Base-by-base conservation (phyloP, 2,888 invertebrate genomes). In the Agriopis marginaria region DNA sequence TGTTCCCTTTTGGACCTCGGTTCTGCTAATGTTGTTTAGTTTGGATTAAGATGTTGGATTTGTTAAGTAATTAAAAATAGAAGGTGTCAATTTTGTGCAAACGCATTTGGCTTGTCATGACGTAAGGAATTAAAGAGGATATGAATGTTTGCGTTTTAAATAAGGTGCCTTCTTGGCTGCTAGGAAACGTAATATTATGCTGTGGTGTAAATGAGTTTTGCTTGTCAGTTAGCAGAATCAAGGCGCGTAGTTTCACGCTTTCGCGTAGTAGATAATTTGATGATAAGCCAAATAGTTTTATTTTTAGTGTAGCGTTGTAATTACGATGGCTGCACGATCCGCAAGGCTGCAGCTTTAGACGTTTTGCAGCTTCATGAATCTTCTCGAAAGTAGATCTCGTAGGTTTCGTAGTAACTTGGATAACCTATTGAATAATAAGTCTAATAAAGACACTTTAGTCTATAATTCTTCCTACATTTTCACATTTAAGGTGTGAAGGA, bases 341-440 rank as follows among this genome's bases (percentile, higher is more conserved):
- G 83, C 82, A 83, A 84, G 90, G 91, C 92, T 91, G 91, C 93
- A 90, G 93, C 93, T 91, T 84, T 88, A 80, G 82, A 82, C 75
- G 74, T 82, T 80, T 79, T 81, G 80, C 79, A 77, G 82, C 83
- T 84, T 85, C 76, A 76, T 62, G 75, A 82, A 78, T 70, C 75
- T 79, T 81, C 79, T 79, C 79, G 78, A 78, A 79, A 77, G 79
- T 88, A 83, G 82, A 86, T 83, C 83, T 83, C 80, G 82, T 88
- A 89, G 87, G 80, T 32, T 32, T 82, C 78, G 80, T 89, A 86
- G 86, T 83, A 75, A 85, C 84, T 84, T 80, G 78, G 75, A 81
- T 80, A 79, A 75, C 23, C 72, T 70, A 77, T 72, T 75, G 67
- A 71, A 76, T 81, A 71, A 76, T 81, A 82, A 82, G 79, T 82